These are phyloP conservation scores for Sesamia nonagrioides DNA, from an alignment of 1,140 invertebrate species.

Conservation along the genomic window DNA sequence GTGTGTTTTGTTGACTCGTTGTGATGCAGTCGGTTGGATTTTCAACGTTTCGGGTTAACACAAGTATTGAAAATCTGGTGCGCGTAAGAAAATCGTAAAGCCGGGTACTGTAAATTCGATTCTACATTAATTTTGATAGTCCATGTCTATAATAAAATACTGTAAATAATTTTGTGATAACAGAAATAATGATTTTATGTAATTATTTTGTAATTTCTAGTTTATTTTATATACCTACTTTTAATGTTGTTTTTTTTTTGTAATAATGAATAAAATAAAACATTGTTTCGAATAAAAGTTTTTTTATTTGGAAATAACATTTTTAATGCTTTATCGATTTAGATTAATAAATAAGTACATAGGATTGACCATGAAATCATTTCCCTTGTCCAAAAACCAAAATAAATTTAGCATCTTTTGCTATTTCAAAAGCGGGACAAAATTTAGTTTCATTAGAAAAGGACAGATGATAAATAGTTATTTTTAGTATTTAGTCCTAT, in stretches of 20 bases:
- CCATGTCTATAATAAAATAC: not conserved
- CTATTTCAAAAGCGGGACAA: too few species aligned
- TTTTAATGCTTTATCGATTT: not conserved
- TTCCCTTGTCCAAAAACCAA: too few species aligned
- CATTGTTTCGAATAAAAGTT: conserved; percentile 12
- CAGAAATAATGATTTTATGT: conserved; percentile 8
- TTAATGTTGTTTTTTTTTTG: conserved; percentile 34
- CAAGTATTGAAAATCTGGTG: too few species aligned
- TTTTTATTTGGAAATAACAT: conserved; percentile 1
- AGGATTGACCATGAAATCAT: not conserved
- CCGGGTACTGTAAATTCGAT: too few species aligned
- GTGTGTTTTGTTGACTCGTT: too few species aligned
- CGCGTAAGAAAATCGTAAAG: too few species aligned
- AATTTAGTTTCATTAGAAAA: too few species aligned
- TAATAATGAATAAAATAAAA: conserved; percentile 15
- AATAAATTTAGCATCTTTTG: too few species aligned
- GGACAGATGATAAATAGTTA: too few species aligned
- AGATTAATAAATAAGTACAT: not conserved
- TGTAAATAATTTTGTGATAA: conserved; percentile 33
- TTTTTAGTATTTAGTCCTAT: too few species aligned
- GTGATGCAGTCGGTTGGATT: too few species aligned
- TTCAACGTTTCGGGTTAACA: too few species aligned
- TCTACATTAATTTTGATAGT: not conserved
- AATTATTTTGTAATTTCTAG: conserved; percentile 1
- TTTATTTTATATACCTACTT: conserved; percentile 18